Conservation (phyloP, 2,797 vertebrate genomes). For the Lacerta viridis region DNA sequence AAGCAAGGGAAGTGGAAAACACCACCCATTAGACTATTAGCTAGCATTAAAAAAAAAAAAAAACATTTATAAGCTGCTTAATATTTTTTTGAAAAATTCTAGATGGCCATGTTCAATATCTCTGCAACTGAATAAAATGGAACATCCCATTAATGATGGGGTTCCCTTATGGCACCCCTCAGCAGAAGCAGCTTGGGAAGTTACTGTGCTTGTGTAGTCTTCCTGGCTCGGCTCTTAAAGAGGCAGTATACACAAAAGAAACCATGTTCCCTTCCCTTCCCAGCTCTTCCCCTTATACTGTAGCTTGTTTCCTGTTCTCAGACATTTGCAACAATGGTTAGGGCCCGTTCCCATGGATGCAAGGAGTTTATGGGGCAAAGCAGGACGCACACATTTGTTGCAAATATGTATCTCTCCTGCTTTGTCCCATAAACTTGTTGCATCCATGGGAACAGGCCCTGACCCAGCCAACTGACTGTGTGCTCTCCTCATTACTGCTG, state of each 20-base stretch:
- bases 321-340: conserved; percentile 55
- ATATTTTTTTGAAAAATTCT: no score
- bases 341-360: conserved; percentile 26
- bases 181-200: background rate
- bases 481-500: conserved; percentile 67
- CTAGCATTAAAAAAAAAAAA: background rate
- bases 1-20: background rate
- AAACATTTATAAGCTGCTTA: no score
- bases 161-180: background rate
- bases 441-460: conserved; percentile 74
- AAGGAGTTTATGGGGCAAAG: conserved; percentile 34
- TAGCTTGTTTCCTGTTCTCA: conserved; percentile 43
- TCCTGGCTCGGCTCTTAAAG: conserved; percentile 1
- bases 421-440: conserved; percentile 66
- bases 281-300: background rate
- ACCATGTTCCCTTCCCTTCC: conserved; percentile 12
- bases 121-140: background rate
- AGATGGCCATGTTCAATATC: background rate
- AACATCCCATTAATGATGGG: background rate
- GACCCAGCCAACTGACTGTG: background rate
- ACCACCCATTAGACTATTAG: background rate
- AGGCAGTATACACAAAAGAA: background rate
- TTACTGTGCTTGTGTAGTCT: background rate
- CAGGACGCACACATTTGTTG: conserved; percentile 51
- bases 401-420: conserved; percentile 54